These are phyloP conservation scores for Petrophora chlorosata DNA, from an alignment of 2,888 invertebrate species.

Conservation along the genomic window DNA sequence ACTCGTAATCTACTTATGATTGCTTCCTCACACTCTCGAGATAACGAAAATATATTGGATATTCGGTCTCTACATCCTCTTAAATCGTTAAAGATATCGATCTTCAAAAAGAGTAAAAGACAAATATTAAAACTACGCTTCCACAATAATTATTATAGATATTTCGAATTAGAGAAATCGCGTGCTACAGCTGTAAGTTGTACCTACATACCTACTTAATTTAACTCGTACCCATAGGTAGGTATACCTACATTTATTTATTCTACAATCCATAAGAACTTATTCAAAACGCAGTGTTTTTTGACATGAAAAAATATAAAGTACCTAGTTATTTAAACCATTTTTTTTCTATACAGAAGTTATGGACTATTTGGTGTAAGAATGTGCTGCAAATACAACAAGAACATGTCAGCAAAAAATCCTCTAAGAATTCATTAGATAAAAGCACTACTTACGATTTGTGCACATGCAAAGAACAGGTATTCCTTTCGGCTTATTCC, in stretches of 20 bases:
- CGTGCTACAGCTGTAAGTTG: conserved; percentile 78
- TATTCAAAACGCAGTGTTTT: too few species aligned
- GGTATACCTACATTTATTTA: background rate
- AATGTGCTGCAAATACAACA: conserved; percentile 22
- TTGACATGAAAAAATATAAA: too few species aligned
- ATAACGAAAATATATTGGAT: conserved; percentile 29
- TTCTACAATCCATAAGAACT: too few species aligned
- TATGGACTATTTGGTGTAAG: conserved; percentile 30
- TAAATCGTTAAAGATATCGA: conserved; percentile 47
- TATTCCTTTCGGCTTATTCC: too few species aligned
- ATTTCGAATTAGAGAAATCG: conserved; percentile 87
- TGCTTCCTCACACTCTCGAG: conserved; percentile 32
- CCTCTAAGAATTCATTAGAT: conserved; percentile 1
- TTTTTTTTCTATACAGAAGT: conserved; percentile 1
- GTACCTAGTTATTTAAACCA: background rate
- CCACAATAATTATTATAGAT: conserved; percentile 75
- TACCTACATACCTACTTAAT: background rate
- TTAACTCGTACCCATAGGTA: too few species aligned
- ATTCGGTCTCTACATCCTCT: conserved; percentile 42
- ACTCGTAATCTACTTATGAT: conserved; percentile 47
- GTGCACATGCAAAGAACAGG: conserved; percentile 23
- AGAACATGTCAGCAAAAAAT: conserved; percentile 6
- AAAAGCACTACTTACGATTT: conserved; percentile 22
- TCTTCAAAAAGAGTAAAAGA: conserved; percentile 84
- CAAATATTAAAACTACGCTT: conserved; percentile 85